A percentile compares a stretch with the other conserved stretches of the same genome.
phyloP scores from a whole-genome alignment of 2,797 vertebrate species.

The Megalops cyprinoides region DNA sequence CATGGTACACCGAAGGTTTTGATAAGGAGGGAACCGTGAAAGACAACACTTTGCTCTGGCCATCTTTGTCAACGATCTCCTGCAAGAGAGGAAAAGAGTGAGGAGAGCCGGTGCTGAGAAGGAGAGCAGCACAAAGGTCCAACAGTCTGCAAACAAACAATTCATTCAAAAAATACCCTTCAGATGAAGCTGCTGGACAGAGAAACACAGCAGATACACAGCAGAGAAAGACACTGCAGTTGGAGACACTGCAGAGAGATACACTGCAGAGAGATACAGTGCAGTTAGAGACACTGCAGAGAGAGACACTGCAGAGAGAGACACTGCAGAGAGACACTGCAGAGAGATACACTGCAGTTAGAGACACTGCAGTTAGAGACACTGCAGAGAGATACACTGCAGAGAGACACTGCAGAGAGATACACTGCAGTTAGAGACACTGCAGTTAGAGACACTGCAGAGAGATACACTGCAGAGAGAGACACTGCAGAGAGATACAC shows the following conservation, averaged over 20 bases:
- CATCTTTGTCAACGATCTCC: slow-evolving; percentile 98
- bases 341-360: too few species aligned
- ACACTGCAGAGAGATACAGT: neutral
- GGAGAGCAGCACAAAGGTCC: too few species aligned
- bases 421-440: too few species aligned
- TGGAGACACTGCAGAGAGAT: slow-evolving; percentile 43
- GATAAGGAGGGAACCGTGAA: slow-evolving; percentile 97
- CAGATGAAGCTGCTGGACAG: slow-evolving; percentile 66
- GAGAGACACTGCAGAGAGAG: neutral
- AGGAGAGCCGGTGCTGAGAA: too few species aligned
- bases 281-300: too few species aligned
- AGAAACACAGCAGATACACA: neutral
- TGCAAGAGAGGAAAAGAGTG: slow-evolving; percentile 58
- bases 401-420: too few species aligned
- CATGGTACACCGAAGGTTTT: slow-evolving; percentile 95
- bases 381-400: too few species aligned
- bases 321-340: neutral
- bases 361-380: too few species aligned
- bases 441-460: too few species aligned
- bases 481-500: slow-evolving; percentile 74
- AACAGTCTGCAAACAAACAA: too few species aligned
- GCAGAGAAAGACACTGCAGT: neutral
- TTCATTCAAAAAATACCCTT: too few species aligned
- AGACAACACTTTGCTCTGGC: slow-evolving; percentile 90
- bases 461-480: too few species aligned